Conservation (phyloP, 1,140 invertebrate species). For the Diabrotica virgifera region DNA sequence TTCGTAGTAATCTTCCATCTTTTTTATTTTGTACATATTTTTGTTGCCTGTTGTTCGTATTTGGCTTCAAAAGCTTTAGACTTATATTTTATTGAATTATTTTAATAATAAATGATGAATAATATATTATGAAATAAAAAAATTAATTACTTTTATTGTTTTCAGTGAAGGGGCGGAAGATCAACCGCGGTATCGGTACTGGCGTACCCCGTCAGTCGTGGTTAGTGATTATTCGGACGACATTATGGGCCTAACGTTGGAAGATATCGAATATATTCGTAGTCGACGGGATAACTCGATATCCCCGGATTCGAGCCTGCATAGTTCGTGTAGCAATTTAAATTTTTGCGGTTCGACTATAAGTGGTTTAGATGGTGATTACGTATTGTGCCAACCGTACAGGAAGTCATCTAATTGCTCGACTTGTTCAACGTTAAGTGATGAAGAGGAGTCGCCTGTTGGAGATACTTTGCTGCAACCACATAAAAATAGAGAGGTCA, state of each 20-base stretch:
- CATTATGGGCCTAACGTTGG: slow-evolving; percentile 59
- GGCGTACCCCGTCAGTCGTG: slow-evolving; percentile 76
- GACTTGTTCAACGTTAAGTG: slow-evolving; percentile 62
- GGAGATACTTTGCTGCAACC: slow-evolving; percentile 45
- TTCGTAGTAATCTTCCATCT: too few relatives aligned
- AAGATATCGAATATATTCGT: slow-evolving; percentile 64
- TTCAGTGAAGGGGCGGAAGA: slow-evolving; percentile 49
- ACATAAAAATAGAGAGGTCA: slow-evolving; percentile 48
- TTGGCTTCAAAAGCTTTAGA: too few relatives aligned
- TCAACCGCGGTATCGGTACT: slow-evolving; percentile 53
- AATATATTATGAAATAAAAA: too few relatives aligned
- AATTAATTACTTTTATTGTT: not conserved
- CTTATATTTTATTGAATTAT: too few relatives aligned
- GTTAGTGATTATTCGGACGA: slow-evolving; percentile 82
- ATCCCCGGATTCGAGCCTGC: slow-evolving; percentile 54
- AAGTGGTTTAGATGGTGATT: slow-evolving; percentile 56
- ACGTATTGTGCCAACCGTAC: slow-evolving; percentile 50
- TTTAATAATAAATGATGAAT: too few relatives aligned
- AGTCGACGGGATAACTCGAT: slow-evolving; percentile 48
- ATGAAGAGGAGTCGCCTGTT: slow-evolving; percentile 60
- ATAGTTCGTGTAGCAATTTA: slow-evolving; percentile 64
- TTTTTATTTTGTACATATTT: too few relatives aligned
- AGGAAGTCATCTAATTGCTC: slow-evolving; percentile 65
- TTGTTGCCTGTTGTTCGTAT: too few relatives aligned
- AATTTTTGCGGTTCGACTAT: slow-evolving; percentile 55